A percentile compares a stretch with the other conserved stretches of the same genome.
These are phyloP conservation scores for Dicrurus megarhynchus DNA, from an alignment of 2,113 vertebrate genomes.

Conservation along the genomic window DNA sequence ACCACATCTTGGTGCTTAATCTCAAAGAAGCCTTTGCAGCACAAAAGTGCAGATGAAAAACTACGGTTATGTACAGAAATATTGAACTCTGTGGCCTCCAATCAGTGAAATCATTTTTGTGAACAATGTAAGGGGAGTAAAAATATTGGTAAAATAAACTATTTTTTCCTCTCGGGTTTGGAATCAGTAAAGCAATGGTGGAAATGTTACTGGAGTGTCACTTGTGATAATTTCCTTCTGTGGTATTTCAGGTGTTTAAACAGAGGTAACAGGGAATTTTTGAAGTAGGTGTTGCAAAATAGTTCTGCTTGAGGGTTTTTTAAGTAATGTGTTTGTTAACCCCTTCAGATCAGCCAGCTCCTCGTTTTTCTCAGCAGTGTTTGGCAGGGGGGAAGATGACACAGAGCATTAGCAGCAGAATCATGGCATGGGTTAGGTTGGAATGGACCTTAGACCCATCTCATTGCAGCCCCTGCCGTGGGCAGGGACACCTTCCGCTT, in stretches of 20 bases:
- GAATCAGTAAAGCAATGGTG: slow-evolving; percentile 20
- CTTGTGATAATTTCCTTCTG: background rate
- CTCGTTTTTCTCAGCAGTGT: background rate
- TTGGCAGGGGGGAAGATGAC: background rate
- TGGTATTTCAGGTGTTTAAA: background rate
- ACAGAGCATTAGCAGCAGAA: too few relatives aligned
- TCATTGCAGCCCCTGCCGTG: background rate
- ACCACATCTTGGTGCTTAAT: background rate
- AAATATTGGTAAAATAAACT: background rate
- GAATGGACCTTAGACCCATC: background rate
- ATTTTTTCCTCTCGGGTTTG: background rate
- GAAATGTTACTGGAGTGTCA: background rate
- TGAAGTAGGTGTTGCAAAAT: background rate
- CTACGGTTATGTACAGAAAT: background rate
- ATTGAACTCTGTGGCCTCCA: background rate
- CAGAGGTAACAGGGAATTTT: background rate
- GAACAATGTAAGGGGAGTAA: background rate
- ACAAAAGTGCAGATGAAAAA: background rate
- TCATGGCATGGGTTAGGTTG: background rate
- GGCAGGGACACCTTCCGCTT: background rate
- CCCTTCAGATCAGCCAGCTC: background rate
- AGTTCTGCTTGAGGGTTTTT: background rate
- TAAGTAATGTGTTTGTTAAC: background rate
- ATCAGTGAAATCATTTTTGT: background rate
- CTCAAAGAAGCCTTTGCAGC: background rate